Percentiles rank a stretch among this genome's conserved stretches.
phyloP scores from a whole-genome alignment of 2,888 invertebrate species.

The Nomada goodeniana region DNA sequence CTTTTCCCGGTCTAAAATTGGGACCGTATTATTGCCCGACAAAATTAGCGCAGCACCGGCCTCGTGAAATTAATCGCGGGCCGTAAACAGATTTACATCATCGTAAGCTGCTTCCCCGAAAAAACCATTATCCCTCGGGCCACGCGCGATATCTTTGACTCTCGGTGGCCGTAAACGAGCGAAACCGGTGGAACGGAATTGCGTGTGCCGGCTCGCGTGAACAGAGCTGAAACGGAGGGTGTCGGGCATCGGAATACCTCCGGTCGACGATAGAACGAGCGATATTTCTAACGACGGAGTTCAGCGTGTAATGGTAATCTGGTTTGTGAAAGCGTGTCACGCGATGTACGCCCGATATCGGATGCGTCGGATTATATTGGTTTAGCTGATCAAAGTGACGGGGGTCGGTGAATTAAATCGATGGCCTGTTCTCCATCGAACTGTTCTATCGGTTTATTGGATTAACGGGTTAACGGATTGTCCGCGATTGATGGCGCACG shows the following conservation, averaged over 20 bases:
- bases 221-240: constrained; percentile 38
- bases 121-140: constrained; percentile 35
- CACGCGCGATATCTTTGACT: constrained; percentile 40
- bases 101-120: constrained; percentile 52
- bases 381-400: neutral
- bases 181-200: constrained; percentile 44
- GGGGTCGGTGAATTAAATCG: neutral
- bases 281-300: neutral
- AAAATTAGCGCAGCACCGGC: neutral
- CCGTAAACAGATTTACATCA: constrained; percentile 48
- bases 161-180: constrained; percentile 53
- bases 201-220: constrained; percentile 22
- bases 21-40: neutral
- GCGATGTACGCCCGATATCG: neutral
- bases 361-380: neutral
- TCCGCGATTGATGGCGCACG: neutral
- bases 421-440: neutral
- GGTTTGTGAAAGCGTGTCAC: neutral
- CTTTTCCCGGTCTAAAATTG: constrained; percentile 1
- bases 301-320: neutral
- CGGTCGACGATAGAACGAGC: neutral
- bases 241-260: constrained; percentile 53
- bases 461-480: constrained; percentile 2
- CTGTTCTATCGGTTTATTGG: neutral
- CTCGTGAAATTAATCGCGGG: constrained; percentile 37